These are phyloP conservation scores for Cephalopterus ornatus DNA, from an alignment of 2,113 vertebrate species.

Conservation along the genomic window DNA sequence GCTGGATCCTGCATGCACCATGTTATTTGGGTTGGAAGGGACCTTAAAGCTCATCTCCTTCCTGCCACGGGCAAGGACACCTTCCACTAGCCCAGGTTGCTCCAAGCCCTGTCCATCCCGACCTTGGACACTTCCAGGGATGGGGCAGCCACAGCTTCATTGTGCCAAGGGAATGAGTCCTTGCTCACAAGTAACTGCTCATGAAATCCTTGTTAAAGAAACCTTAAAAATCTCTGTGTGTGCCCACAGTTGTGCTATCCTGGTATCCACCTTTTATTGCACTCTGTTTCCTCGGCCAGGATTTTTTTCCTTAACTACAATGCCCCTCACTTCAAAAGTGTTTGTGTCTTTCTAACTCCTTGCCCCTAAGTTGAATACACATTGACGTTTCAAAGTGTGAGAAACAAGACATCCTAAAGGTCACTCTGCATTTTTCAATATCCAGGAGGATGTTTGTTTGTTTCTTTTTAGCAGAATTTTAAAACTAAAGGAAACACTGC, in stretches of 20 bases:
- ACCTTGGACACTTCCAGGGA: neutral
- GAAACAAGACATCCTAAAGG: neutral
- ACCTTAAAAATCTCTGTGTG: neutral
- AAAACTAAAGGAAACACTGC: neutral
- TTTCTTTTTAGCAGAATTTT: neutral
- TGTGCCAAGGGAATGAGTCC: neutral
- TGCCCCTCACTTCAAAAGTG: neutral
- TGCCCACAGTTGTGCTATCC: neutral
- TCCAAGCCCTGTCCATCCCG: rapidly evolving
- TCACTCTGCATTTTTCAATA: neutral
- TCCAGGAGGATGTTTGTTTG: neutral
- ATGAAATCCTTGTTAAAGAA: neutral
- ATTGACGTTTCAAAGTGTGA: neutral
- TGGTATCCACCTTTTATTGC: neutral
- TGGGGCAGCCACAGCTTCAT: neutral
- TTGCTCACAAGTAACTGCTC: neutral
- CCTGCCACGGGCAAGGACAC: neutral
- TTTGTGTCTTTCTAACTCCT: neutral
- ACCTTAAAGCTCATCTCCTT: neutral
- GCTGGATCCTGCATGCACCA: neutral
- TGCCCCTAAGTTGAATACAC: neutral
- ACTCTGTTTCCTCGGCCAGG: neutral
- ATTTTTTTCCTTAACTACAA: neutral
- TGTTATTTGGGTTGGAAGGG: neutral
- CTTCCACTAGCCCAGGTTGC: rapidly evolving